Base-by-base conservation (phyloP, 2,113 vertebrate genomes). In the Trichechus manatus region DNA sequence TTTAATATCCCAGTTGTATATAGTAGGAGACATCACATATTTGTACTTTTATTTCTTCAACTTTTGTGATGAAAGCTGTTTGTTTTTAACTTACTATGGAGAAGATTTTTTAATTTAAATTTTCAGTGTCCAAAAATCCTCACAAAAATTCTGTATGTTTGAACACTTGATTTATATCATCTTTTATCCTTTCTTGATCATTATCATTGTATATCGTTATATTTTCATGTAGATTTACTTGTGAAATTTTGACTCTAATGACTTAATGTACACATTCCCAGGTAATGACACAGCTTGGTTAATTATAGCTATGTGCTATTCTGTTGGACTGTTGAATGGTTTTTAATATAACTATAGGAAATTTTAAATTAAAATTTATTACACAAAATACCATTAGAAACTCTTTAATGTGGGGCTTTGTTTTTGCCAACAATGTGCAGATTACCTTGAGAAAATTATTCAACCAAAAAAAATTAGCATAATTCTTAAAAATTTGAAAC, bases 401-500 rank as follows among this genome's bases (percentile, higher is more conserved):
- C 25, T 84, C 17, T 88, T 68, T 75, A 59, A 56, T 63, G 25
- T 91, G 23, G 27, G 1, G 13, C 74, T 70, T 91, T 79, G 36
- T 31, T 86, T 87, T 95, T 36, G 61, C 44, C 59, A 81, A 81
- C 27, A 56, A 82, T 56, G 75, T 66, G 53, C 44, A 72, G 0
- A 79, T 63, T 39, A 47, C 29, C 15, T 23, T 82, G 11, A 83
- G 36, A 15, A 92, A 66, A 77, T 66, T 66, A 77, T 27, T 75
- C 44, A 92, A 36, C 11, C 6, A 44, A 75, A 39, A 86, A 39
- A 77, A 94, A 87, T 87, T 83, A 93, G 17, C 23, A 44, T 87
- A 83, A 56, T 79, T 94, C 83, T 83, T 91, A 83, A 78, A 89
- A 39, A 59, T 80, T 72, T 86, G 14, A 72, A 89, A 93, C 74